Evolutionary conservation across 2,888 invertebrate genomes (phyloP).

Genomic region (Cremastinae sp.): DNA sequence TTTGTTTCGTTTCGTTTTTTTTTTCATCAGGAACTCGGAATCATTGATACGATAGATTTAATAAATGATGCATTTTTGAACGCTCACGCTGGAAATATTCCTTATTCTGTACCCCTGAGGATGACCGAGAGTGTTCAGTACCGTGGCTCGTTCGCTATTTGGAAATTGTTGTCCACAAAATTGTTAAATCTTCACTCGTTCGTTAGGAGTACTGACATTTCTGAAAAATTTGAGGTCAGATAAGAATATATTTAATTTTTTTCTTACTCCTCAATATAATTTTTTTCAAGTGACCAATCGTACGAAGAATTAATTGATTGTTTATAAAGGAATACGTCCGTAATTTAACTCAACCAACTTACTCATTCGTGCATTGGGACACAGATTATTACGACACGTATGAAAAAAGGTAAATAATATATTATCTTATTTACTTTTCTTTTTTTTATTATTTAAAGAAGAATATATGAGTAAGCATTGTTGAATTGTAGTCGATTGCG

Average conservation of each 20-base stretch:
- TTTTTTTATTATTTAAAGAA: neutral
- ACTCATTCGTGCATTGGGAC: constrained; percentile 37
- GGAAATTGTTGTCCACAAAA: constrained; percentile 60
- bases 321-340: constrained; percentile 30
- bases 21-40: constrained; percentile 38
- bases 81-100: constrained; percentile 52
- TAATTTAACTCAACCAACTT: constrained; percentile 20
- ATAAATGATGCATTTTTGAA: constrained; percentile 64
- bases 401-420: constrained; percentile 55
- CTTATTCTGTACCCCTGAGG: constrained; percentile 54
- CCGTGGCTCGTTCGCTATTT: constrained; percentile 57
- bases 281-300: neutral
- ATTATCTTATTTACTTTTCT: neutral
- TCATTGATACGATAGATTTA: constrained; percentile 59
- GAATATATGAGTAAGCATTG: neutral
- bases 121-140: constrained; percentile 60
- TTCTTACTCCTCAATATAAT: neutral
- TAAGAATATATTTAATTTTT: neutral
- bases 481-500: constrained; percentile 61
- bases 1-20: too few species aligned
- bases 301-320: neutral
- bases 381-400: constrained; percentile 14
- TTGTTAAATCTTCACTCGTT: constrained; percentile 52
- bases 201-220: constrained; percentile 34
- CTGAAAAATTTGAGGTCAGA: constrained; percentile 26